phyloP scores from a whole-genome alignment of 2,797 vertebrate genomes.

The Champsocephalus gunnari region DNA sequence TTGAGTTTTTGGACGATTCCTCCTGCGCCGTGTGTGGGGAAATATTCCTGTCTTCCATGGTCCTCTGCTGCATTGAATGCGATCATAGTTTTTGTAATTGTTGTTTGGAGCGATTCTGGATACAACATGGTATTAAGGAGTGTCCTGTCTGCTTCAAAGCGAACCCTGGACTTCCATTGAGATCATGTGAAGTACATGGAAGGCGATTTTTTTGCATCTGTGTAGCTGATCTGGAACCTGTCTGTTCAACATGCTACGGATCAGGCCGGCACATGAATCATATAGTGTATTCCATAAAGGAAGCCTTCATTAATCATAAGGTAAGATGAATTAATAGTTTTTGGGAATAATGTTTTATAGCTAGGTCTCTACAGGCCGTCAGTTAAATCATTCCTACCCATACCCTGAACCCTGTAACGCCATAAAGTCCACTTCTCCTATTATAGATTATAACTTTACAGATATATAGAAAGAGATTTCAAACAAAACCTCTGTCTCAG shows the following conservation, averaged over 20 bases:
- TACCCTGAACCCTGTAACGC: too few species aligned
- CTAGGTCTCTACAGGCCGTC: not conserved
- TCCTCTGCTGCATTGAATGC: slow-evolving; percentile 62
- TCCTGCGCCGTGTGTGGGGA: slow-evolving; percentile 55
- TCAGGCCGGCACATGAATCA: slow-evolving; percentile 51
- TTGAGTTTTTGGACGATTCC: slow-evolving; percentile 44
- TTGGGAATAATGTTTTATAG: not conserved
- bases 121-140: slow-evolving; percentile 44
- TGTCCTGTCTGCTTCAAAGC: slow-evolving; percentile 60
- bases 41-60: slow-evolving; percentile 50
- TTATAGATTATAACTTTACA: too few species aligned
- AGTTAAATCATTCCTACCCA: too few species aligned
- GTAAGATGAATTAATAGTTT: slow-evolving; percentile 43
- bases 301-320: slow-evolving; percentile 54
- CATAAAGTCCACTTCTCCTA: too few species aligned
- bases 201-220: slow-evolving; percentile 53
- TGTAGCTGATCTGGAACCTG: slow-evolving; percentile 50
- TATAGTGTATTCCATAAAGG: slow-evolving; percentile 56
- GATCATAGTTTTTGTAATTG: slow-evolving; percentile 53
- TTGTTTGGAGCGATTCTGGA: slow-evolving; percentile 66
- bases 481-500: too few species aligned
- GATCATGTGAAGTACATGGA: slow-evolving; percentile 51
- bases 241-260: slow-evolving; percentile 50
- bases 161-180: slow-evolving; percentile 26
- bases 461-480: too few species aligned